phyloP scores from a whole-genome alignment of 1,140 invertebrate species.

The Colletes gigas region DNA sequence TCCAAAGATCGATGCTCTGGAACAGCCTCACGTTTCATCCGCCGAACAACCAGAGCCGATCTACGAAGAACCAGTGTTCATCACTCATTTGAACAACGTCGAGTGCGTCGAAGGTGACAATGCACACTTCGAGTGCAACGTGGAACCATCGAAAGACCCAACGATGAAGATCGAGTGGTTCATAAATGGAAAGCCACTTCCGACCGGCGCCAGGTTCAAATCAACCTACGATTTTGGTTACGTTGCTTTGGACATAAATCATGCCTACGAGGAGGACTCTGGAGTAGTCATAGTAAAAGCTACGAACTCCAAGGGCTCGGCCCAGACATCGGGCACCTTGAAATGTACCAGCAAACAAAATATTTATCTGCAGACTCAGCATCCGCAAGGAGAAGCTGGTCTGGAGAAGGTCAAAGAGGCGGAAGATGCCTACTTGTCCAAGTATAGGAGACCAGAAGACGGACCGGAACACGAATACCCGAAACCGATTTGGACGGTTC shows the following conservation, averaged over 20 bases:
- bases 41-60: conserved; percentile 87
- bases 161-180: conserved; percentile 97
- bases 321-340: conserved; percentile 93
- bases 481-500: conserved; percentile 94
- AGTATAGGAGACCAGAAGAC: conserved; percentile 84
- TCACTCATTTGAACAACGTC: conserved; percentile 94
- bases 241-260: conserved; percentile 90
- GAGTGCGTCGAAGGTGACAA: conserved; percentile 94
- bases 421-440: conserved; percentile 88
- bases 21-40: conserved; percentile 86
- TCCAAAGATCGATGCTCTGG: conserved; percentile 91
- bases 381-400: conserved; percentile 93
- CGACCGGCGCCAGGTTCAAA: conserved; percentile 90
- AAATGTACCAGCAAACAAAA: conserved; percentile 89
- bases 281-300: conserved; percentile 96
- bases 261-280: conserved; percentile 92
- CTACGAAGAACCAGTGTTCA: conserved; percentile 93
- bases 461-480: conserved; percentile 89
- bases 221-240: conserved; percentile 95
- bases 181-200: conserved; percentile 91
- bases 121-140: conserved; percentile 96
- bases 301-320: conserved; percentile 93
- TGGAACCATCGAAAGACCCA: conserved; percentile 96
- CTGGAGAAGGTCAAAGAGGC: conserved; percentile 92
- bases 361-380: conserved; percentile 93